A percentile compares a stretch with the other conserved stretches of the same genome.
phyloP scores from a whole-genome alignment of 2,888 invertebrate species.

The Xylota segnis region DNA sequence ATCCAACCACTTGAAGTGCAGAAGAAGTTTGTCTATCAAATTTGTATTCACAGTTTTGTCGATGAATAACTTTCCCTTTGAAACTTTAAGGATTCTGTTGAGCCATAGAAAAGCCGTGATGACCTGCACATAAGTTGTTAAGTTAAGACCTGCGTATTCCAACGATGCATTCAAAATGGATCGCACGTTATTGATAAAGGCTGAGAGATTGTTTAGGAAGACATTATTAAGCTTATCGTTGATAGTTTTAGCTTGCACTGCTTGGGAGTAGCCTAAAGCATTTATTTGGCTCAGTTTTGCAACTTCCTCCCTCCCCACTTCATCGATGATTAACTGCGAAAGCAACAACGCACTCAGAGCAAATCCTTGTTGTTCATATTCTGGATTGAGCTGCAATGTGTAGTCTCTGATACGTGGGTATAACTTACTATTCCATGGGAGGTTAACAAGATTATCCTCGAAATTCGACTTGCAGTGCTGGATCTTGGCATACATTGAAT shows the following conservation, averaged over 20 bases:
- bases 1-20: constrained; percentile 91
- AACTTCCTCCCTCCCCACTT: constrained; percentile 76
- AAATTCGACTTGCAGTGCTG: constrained; percentile 42
- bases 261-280: constrained; percentile 82
- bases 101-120: constrained; percentile 81
- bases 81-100: constrained; percentile 80
- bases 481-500: constrained; percentile 49
- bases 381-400: constrained; percentile 47
- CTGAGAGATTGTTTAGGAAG: constrained; percentile 79
- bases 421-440: constrained; percentile 83
- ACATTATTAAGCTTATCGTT: constrained; percentile 81
- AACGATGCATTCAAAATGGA: constrained; percentile 77
- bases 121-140: constrained; percentile 79
- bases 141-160: constrained; percentile 77
- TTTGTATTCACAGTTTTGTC: constrained; percentile 85
- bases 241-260: constrained; percentile 78
- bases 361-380: constrained; percentile 66
- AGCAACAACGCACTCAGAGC: constrained; percentile 80
- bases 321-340: constrained; percentile 78
- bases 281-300: constrained; percentile 79
- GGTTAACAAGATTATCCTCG: constrained; percentile 31
- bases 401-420: constrained; percentile 83
- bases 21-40: constrained; percentile 87
- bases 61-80: constrained; percentile 80
- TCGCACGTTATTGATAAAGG: constrained; percentile 78